Evolutionary conservation across 2,797 vertebrate species (phyloP), one percentile per base, ranked within the genome.

Genomic region (Florisuga fusca): DNA sequence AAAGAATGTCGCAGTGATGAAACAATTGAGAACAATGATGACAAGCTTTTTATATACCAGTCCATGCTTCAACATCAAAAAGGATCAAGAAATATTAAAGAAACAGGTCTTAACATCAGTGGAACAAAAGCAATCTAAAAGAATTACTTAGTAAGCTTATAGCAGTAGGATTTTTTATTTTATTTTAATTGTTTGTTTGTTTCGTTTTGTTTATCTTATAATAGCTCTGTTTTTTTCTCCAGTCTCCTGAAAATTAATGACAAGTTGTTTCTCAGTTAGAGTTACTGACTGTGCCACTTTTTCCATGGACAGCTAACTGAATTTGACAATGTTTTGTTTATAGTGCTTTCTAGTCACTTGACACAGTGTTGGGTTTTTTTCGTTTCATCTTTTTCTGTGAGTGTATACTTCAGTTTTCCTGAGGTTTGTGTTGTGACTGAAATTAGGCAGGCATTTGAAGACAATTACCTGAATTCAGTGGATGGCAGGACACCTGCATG

Each of bases 211-310:
- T 33, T 67, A 11, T 69, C 86, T 86, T 27, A n/a, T n/a, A 94
- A 67, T 45, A 51, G 13, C 23, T 71, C 15, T 34, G 3, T 0
- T 50, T 79, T 91, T 71, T 66, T 3, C 15, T 63, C 34, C 26
- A 68, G 23, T 21, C 31, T 82, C 21, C 36, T 54, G 34, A 91
- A 96, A 93, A 93, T 91, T 89, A 87, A 57, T 61, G 36, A 45
- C 36, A 89, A 38, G n/a, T 87, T 86, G 29, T 36, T 91, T 93
- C 64, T 62, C 69, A 90, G 41, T 27, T 50, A 31, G 12, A 50
- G 19, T 71, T 87, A 63, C 63, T 72, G 29, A 16, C 43, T 50
- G 15, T 46, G 20, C 34, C 78, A 41, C 7, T 46, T 79, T 46
- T 89, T 41, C 63, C 16, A 9, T 33, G 41, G 69, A 77, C 45